Base-by-base conservation (phyloP, 2,797 vertebrate species). In the Saguinus oedipus region DNA sequence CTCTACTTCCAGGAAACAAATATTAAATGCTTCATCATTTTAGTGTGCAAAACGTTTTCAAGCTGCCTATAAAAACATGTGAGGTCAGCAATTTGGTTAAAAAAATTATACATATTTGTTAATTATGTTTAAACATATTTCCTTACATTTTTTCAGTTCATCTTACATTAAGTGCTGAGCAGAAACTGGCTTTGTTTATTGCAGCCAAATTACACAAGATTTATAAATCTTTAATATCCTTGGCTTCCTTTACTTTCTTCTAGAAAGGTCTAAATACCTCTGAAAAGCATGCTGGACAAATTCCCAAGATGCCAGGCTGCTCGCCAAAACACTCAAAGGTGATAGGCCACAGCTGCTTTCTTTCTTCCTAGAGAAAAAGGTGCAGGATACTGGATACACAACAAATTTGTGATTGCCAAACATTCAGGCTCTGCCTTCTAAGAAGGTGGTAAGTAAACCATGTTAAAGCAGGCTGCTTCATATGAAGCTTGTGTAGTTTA, bases 101-200 rank as follows among this genome's bases (percentile, higher is more conserved):
- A 93, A 83, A 53, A 33, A 79, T 57, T n/a, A 72, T 55, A 78
- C 14, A 55, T 76, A 93, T 64, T 24, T 93, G 50, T 74, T 76
- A 33, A 84, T 84, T 88, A 36, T 84, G 53, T 86, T 88, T 30
- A 76, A 93, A 90, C 55, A 78, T 95, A 88, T 61, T 94, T 92
- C 94, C 80, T 85, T 90, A 85, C 33, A 93, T 24, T 82, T 94
- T 75, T 70, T 90, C 81, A 93, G 88, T 86, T 95, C 85, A 88
- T 97, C 84, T 84, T 74, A 76, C 19, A 91, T 79, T 74, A 94
- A 87, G 83, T 92, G 82, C 50, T 90, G 14, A 84, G 75, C 64
- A 96, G 72, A 94, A 95, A 94, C 26, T 72, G 86, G 55, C 83
- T 97, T 92, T 92, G 76, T 88, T 95, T 95, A 91, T 93, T 94